phyloP scores from a whole-genome alignment of 2,113 vertebrate genomes.

The Gymnorhina tibicen region DNA sequence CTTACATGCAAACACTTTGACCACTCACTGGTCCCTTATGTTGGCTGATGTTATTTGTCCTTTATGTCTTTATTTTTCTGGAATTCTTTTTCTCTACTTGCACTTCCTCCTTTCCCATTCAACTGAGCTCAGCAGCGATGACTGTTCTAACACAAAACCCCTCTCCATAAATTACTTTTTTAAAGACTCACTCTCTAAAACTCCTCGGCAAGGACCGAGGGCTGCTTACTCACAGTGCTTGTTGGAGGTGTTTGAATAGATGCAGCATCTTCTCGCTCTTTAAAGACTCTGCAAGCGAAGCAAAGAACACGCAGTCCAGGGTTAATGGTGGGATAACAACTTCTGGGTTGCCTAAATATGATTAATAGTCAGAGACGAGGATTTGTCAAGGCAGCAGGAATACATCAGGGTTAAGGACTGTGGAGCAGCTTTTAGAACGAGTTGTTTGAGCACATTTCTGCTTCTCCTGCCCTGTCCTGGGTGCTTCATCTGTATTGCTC shows the following conservation, averaged over 20 bases:
- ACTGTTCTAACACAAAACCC: background rate
- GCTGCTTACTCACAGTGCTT: constrained; percentile 8
- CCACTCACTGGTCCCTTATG: background rate
- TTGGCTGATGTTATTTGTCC: background rate
- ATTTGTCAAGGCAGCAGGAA: background rate
- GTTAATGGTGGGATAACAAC: background rate
- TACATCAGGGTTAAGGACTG: background rate
- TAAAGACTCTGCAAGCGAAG: background rate
- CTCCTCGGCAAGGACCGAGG: background rate
- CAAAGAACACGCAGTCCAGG: background rate
- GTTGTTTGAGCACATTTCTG: background rate
- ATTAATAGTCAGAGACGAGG: background rate
- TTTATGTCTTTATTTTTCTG: background rate
- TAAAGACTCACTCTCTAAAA: background rate
- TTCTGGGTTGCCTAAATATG: background rate
- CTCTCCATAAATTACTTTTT: background rate
- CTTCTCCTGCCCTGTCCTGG: background rate
- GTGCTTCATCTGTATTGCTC: background rate
- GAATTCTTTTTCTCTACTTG: background rate
- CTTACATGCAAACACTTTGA: background rate
- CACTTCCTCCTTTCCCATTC: background rate
- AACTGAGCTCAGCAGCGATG: background rate
- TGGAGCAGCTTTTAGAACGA: background rate
- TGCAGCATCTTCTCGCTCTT: background rate
- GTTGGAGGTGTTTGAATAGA: background rate